A percentile compares a stretch with the other conserved stretches of the same genome.
Evolutionary conservation across 2,888 invertebrate genomes (phyloP).

Genomic region (Diaprepes abbreviatus): DNA sequence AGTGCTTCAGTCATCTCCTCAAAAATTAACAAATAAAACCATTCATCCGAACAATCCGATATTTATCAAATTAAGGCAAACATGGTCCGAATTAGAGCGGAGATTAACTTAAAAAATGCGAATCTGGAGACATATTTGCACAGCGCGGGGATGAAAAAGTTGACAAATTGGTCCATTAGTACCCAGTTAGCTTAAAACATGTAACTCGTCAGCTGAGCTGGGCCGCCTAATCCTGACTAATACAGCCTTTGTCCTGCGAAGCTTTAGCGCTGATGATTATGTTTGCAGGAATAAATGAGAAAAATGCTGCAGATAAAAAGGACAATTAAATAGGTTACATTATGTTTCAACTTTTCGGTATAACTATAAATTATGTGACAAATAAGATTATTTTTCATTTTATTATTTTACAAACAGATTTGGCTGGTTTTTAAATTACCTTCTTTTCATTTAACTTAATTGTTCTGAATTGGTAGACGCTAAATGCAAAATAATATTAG

Average conservation of each 20-base stretch:
- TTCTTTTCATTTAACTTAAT: too few relatives aligned
- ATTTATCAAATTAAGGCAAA: conserved; percentile 14
- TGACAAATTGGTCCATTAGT: conserved; percentile 50
- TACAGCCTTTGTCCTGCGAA: conserved; percentile 47
- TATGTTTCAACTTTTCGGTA: too few relatives aligned
- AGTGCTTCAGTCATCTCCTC: too few relatives aligned
- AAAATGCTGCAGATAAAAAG: conserved; percentile 35
- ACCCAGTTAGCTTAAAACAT: conserved; percentile 51
- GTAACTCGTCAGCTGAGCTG: conserved; percentile 50
- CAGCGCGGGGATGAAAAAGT: conserved; percentile 43
- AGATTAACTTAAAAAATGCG: conserved; percentile 31
- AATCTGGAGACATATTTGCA: conserved; percentile 50
- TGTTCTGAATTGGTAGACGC: too few relatives aligned
- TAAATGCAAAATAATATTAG: too few relatives aligned
- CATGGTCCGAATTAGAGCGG: conserved; percentile 18
- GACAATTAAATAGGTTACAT: conserved; percentile 3
- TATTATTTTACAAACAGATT: too few relatives aligned
- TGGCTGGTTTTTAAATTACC: too few relatives aligned
- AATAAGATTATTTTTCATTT: too few relatives aligned
- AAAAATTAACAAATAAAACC: too few relatives aligned
- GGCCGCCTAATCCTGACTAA: conserved; percentile 49
- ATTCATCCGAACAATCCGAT: background rate
- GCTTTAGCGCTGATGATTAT: conserved; percentile 41
- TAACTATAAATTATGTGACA: too few relatives aligned
- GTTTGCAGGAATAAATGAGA: conserved; percentile 38